Percentiles rank a stretch among this genome's conserved stretches.
phyloP scores from a whole-genome alignment of 2,888 invertebrate genomes.

The Venusia cambrica region DNA sequence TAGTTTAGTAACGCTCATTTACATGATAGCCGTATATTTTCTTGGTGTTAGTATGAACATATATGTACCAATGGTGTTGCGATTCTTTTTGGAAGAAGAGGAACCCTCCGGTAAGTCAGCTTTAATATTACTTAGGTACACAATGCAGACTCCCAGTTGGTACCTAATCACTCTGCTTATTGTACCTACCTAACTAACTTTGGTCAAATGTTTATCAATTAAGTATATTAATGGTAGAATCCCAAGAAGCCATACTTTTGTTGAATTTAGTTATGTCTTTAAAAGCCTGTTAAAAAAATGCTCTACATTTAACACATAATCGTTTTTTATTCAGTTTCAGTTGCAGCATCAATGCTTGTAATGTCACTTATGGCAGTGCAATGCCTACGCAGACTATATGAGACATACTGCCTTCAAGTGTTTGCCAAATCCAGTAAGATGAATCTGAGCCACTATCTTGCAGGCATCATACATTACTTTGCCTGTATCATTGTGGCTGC shows the following conservation, averaged over 20 bases:
- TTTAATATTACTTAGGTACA: no score
- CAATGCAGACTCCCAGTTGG: no score
- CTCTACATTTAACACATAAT: conserved; percentile 13
- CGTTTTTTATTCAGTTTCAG: conserved; percentile 74
- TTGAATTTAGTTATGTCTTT: no score
- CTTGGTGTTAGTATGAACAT: conserved; percentile 68
- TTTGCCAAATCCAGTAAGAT: conserved; percentile 89
- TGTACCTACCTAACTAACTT: no score
- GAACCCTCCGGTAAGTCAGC: conserved; percentile 73
- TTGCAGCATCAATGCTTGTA: conserved; percentile 81
- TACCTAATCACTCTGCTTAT: no score
- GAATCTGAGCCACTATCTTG: conserved; percentile 88
- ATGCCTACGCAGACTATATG: conserved; percentile 88
- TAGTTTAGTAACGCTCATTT: conserved; percentile 69
- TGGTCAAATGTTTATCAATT: no score
- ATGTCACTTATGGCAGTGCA: conserved; percentile 84
- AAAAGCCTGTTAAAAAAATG: no score
- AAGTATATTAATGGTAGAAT: no score
- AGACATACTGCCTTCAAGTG: conserved; percentile 89
- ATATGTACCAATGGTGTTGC: conserved; percentile 68
- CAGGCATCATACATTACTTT: conserved; percentile 90
- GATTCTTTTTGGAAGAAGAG: conserved; percentile 63
- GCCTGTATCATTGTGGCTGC: conserved; percentile 84
- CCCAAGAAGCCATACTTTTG: no score
- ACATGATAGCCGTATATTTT: conserved; percentile 75